Conservation (phyloP, 1,140 invertebrate genomes). For the Samia ricini region DNA sequence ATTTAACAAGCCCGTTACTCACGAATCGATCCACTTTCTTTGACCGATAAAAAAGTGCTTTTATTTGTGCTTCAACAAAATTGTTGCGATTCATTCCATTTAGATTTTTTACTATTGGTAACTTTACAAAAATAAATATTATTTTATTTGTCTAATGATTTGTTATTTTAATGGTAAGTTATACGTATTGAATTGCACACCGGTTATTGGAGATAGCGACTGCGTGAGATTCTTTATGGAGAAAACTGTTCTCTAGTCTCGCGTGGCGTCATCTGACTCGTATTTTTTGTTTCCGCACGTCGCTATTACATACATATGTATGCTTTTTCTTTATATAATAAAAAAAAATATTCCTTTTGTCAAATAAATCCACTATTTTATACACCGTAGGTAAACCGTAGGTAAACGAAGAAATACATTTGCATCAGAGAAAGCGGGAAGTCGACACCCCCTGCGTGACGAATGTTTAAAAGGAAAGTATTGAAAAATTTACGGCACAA, state of each 20-base stretch:
- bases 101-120: not conserved
- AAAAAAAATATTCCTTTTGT: not conserved
- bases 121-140: too few species aligned
- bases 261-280: constrained; percentile 45
- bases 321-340: constrained; percentile 20
- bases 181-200: constrained; percentile 11
- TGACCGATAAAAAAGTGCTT: constrained; percentile 32
- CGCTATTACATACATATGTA: constrained; percentile 24
- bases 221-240: constrained; percentile 50
- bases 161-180: not conserved
- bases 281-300: constrained; percentile 36
- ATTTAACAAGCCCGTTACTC: constrained; percentile 38
- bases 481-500: not conserved
- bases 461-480: not conserved
- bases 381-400: too few species aligned
- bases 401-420: not conserved
- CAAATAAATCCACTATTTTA: not conserved
- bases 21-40: constrained; percentile 51
- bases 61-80: not conserved
- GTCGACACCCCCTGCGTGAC: not conserved
- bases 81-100: not conserved
- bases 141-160: too few species aligned
- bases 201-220: constrained; percentile 30
- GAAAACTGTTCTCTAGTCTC: constrained; percentile 44
- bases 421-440: not conserved